Conservation (phyloP, 2,797 vertebrate genomes). For the Aeoliscus strigatus region DNA sequence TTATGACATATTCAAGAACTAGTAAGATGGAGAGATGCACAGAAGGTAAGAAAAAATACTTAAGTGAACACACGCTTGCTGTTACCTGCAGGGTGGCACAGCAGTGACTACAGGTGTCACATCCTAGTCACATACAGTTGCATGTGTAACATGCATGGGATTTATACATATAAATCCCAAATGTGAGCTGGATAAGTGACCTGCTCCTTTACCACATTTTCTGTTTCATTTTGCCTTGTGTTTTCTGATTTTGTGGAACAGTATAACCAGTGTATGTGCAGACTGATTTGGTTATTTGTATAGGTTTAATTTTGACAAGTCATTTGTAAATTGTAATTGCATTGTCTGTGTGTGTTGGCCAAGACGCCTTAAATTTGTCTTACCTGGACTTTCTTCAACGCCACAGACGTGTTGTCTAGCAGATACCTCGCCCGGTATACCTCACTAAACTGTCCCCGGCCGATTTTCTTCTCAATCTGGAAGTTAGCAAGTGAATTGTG, state of each 20-base stretch:
- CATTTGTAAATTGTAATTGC: not conserved
- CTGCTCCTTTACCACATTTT: too few species aligned
- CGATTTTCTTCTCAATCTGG: conserved; percentile 95
- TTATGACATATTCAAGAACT: conserved; percentile 63
- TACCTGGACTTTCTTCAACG: conserved; percentile 98
- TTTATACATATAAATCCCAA: conserved; percentile 13
- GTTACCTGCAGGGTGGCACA: conserved; percentile 51
- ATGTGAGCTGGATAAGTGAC: too few species aligned
- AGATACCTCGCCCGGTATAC: conserved; percentile 91
- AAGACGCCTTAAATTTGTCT: conserved; percentile 25
- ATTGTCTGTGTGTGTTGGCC: not conserved
- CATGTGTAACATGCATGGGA: conserved; percentile 17
- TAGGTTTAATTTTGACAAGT: too few species aligned
- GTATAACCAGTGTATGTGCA: too few species aligned
- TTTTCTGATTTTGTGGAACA: too few species aligned
- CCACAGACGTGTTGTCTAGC: conserved; percentile 88
- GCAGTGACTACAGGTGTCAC: conserved; percentile 59
- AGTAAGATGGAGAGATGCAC: conserved; percentile 51
- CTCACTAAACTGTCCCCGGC: conserved; percentile 96
- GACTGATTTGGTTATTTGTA: too few species aligned
- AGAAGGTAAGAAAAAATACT: conserved; percentile 33
- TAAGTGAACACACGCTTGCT: conserved; percentile 56
- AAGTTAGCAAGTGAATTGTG: conserved; percentile 93
- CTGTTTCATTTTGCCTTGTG: too few species aligned
- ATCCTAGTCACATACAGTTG: conserved; percentile 32